Base-by-base conservation (phyloP, 2,888 invertebrate genomes). In the Monopis laevigella region DNA sequence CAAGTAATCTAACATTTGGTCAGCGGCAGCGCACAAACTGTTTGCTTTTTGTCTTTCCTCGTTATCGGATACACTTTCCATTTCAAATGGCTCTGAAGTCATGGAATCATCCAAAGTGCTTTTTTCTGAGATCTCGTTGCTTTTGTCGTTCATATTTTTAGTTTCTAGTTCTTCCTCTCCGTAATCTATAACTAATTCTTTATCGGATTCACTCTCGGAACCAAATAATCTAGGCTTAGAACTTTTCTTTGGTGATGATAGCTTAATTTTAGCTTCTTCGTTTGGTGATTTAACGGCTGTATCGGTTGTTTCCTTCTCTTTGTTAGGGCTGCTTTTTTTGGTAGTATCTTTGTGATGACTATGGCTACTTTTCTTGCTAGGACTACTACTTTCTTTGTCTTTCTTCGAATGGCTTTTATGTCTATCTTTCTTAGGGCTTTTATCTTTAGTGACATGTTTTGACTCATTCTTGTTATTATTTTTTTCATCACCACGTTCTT, bases 181-280 rank as follows among this genome's bases (percentile, higher is more conserved):
- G 28, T 50, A 45, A 45, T 71, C 71, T 29, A 69, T 70, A 5
- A 71, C 55, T 41, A 73, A 53, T 43, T 65, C 63, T 45, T 59
- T 65, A 48, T 71, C 72, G 38, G 64, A 63, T 24, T 65, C 68
- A 46, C 54, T 61, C 24, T 62, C 63, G 26, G 59, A 58, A 19
- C 47, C 12, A 10, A 24, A 39, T 53, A 47, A 16, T 45, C 48
- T 45, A 49, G n/a, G n/a, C n/a, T n/a, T n/a, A n/a, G n/a, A n/a
- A n/a, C n/a, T n/a, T n/a, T n/a, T n/a, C n/a, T n/a, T n/a, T n/a
- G n/a, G n/a, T n/a, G n/a, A n/a, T n/a, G n/a, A 50, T 28, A 52
- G 40, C 1, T 48, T 13, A 3, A 36, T 13, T 27, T 50, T 46
- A 45, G 46, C 46, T 35, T 48, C 52, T 26, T 24, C 39, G 7